A percentile compares a stretch with the other conserved stretches of the same genome.
Conservation (phyloP, 35 echinoderm and acorn worm species). For the Apostichopus japonicus region DNA sequence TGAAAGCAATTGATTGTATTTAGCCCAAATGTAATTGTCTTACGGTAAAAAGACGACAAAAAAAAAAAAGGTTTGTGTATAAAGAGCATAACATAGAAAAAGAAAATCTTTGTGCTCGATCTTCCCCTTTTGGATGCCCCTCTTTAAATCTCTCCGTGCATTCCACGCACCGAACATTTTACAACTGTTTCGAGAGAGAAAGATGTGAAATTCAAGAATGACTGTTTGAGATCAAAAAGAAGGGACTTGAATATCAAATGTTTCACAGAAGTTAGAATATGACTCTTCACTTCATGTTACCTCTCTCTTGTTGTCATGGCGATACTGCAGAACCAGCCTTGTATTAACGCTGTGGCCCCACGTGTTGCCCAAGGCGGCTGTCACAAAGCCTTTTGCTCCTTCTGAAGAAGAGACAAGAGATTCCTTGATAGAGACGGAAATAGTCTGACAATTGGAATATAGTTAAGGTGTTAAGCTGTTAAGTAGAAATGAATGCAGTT, state of each 20-base stretch:
- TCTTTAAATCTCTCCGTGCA: too few relatives aligned
- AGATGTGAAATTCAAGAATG: not conserved
- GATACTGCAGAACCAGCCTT: conserved; percentile 85
- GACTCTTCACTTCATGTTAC: conserved; percentile 43
- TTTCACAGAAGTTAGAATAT: not conserved
- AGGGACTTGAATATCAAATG: not conserved
- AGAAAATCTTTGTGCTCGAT: too few relatives aligned
- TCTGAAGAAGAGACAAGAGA: conserved; percentile 56
- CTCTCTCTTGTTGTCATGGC: conserved; percentile 73
- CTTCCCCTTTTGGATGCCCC: too few relatives aligned
- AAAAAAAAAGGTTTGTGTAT: too few relatives aligned
- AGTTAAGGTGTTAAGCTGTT: conserved; percentile 53
- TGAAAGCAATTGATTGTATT: too few relatives aligned
- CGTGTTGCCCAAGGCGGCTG: conserved; percentile 88
- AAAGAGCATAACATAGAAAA: too few relatives aligned
- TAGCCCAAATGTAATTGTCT: too few relatives aligned
- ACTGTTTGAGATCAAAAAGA: not conserved
- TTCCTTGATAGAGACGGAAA: conserved; percentile 26
- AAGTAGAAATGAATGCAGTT: conserved; percentile 9
- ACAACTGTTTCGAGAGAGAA: too few relatives aligned
- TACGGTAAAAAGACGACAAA: too few relatives aligned
- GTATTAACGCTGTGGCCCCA: conserved; percentile 97
- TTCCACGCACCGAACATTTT: too few relatives aligned
- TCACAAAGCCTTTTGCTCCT: conserved; percentile 73
- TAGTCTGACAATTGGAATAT: conserved; percentile 38